phyloP scores from a whole-genome alignment of 2,113 vertebrate genomes.

The Psittacula cyanocephala region DNA sequence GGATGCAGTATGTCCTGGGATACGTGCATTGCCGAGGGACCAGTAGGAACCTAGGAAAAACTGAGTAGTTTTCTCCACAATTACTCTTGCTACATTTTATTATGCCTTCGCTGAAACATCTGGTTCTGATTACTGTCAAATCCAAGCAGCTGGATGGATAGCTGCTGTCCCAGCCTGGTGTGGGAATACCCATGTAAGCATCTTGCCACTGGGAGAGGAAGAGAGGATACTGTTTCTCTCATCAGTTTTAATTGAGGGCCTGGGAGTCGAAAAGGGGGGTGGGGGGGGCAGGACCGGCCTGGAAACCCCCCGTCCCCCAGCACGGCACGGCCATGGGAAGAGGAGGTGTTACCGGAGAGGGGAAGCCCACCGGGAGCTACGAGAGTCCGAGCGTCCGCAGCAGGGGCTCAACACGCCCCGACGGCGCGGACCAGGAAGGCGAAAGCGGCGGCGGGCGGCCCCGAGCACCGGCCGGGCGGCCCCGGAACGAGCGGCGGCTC shows the following conservation, averaged over 20 bases:
- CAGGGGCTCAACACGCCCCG: conserved; percentile 74
- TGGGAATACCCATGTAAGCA: neutral
- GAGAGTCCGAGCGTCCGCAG: neutral
- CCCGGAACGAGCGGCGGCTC: conserved; percentile 64
- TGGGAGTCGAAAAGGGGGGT: neutral
- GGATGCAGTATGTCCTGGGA: neutral
- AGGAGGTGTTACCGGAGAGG: too few species aligned
- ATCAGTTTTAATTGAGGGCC: conserved; percentile 20
- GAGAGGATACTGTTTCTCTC: conserved; percentile 6
- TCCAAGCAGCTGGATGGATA: conserved; percentile 3
- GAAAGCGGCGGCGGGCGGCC: conserved; percentile 57
- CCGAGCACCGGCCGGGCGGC: conserved; percentile 62
- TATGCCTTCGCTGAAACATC: conserved; percentile 3
- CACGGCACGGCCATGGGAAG: too few species aligned
- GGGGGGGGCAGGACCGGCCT: neutral
- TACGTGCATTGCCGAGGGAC: neutral
- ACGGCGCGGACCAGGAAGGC: conserved; percentile 76
- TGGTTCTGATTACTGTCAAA: conserved; percentile 47
- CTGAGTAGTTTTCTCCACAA: neutral
- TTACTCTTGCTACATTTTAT: neutral
- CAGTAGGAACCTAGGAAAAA: neutral
- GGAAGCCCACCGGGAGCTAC: neutral
- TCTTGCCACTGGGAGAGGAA: neutral
- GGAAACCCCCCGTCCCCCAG: neutral
- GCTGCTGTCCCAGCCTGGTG: neutral